These are phyloP conservation scores for Cotesia glomerata DNA, from an alignment of 1,140 invertebrate genomes.

Conservation along the genomic window DNA sequence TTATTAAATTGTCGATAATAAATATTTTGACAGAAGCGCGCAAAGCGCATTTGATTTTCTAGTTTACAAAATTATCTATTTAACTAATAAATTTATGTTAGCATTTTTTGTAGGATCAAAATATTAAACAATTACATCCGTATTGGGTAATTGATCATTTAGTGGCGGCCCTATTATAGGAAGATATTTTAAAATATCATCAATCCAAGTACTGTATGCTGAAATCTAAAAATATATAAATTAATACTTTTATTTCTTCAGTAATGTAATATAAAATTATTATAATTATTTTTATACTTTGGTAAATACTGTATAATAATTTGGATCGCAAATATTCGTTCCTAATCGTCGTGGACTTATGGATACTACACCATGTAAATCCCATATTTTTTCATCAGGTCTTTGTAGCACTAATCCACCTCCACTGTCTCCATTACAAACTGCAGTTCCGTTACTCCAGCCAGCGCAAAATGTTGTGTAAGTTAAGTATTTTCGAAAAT, in stretches of 20 bases:
- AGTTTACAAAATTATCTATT: too few species aligned
- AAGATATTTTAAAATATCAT: conserved; percentile 33
- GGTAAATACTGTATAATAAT: conserved; percentile 59
- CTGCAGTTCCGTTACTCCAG: conserved; percentile 56
- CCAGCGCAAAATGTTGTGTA: conserved; percentile 62
- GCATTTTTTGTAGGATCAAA: too few species aligned
- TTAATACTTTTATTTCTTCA: neutral
- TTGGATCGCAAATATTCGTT: conserved; percentile 53
- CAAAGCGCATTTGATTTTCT: too few species aligned
- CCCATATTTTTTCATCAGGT: conserved; percentile 45
- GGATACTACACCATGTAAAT: conserved; percentile 60
- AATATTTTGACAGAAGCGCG: too few species aligned
- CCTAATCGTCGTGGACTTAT: conserved; percentile 55
- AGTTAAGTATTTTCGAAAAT: conserved; percentile 61
- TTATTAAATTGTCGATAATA: too few species aligned
- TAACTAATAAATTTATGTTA: too few species aligned
- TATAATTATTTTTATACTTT: conserved; percentile 47
- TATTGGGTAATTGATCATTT: conserved; percentile 32
- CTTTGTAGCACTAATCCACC: conserved; percentile 52
- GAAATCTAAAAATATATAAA: conserved; percentile 36
- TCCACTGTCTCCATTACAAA: conserved; percentile 63
- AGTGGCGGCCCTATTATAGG: conserved; percentile 31
- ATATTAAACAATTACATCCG: conserved; percentile 28
- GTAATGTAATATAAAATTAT: neutral
- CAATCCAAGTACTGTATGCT: conserved; percentile 41